phyloP scores from a whole-genome alignment of 64 coral and sea anemone species.

The Hydrozoanthus tunicans region DNA sequence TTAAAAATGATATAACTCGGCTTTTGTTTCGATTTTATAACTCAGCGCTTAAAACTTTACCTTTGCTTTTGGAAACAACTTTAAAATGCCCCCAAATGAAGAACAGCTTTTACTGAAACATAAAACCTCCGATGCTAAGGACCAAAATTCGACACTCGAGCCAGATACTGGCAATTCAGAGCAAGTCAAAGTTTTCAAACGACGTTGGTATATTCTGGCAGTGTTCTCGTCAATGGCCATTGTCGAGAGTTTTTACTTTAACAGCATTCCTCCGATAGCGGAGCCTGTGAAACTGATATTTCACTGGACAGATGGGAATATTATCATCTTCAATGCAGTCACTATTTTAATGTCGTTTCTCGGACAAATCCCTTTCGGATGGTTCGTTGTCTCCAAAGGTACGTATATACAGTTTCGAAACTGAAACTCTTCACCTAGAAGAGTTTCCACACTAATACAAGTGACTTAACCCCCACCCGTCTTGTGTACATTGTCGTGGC shows the following conservation, averaged over 20 bases:
- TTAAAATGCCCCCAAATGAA: too few relatives aligned
- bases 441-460: neutral
- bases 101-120: too few relatives aligned
- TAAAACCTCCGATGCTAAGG: too few relatives aligned
- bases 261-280: slow-evolving; percentile 51
- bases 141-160: too few relatives aligned
- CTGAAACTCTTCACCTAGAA: slow-evolving; percentile 2
- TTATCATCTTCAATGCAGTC: neutral
- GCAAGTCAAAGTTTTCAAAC: slow-evolving; percentile 46
- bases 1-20: too few relatives aligned
- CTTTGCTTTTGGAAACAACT: too few relatives aligned
- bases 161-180: neutral
- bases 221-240: slow-evolving; percentile 29
- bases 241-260: slow-evolving; percentile 32
- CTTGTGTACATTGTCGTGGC: too few relatives aligned
- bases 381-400: slow-evolving; percentile 60
- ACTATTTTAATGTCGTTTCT: neutral
- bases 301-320: slow-evolving; percentile 48
- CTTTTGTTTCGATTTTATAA: too few relatives aligned
- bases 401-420: neutral
- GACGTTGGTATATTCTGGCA: slow-evolving; percentile 67
- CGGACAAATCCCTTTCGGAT: slow-evolving; percentile 32
- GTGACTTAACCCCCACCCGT: neutral
- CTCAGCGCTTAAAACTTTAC: too few relatives aligned
- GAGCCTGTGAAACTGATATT: slow-evolving; percentile 54